These are phyloP conservation scores for Creontiades dilutus DNA, from an alignment of 2,888 invertebrate species.

Conservation along the genomic window DNA sequence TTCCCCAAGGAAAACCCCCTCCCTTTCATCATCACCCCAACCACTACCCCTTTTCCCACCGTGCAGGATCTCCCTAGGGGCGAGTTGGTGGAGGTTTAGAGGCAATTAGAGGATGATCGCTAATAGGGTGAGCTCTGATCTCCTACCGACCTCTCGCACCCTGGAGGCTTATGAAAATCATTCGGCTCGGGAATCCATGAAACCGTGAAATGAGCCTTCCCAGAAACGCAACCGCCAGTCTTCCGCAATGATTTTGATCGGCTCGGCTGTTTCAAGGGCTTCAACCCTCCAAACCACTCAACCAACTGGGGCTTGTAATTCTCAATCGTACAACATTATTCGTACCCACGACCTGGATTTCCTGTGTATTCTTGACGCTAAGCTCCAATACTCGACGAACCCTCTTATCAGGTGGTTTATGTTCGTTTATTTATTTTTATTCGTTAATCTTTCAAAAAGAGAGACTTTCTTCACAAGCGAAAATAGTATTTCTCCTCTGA, in stretches of 20 bases:
- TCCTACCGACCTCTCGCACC: neutral
- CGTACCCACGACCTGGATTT: too few relatives aligned
- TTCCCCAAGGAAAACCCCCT: neutral
- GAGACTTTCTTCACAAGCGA: too few relatives aligned
- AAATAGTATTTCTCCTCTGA: too few relatives aligned
- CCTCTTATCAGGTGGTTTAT: too few relatives aligned
- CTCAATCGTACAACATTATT: too few relatives aligned
- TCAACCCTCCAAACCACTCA: neutral
- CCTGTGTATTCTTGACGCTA: too few relatives aligned
- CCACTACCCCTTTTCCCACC: neutral
- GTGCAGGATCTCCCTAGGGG: neutral
- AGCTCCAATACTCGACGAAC: too few relatives aligned
- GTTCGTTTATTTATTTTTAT: too few relatives aligned
- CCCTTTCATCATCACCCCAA: too few relatives aligned
- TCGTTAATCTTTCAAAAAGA: too few relatives aligned
- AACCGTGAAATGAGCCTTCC: conserved; percentile 56
- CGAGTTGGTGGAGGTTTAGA: neutral
- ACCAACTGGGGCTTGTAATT: too few relatives aligned
- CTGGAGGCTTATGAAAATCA: conserved; percentile 59
- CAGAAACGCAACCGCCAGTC: neutral
- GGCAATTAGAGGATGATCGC: conserved; percentile 57
- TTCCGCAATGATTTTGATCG: neutral
- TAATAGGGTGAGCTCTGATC: conserved; percentile 44
- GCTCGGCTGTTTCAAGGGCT: neutral
- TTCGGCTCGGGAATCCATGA: conserved; percentile 26